Conservation (phyloP, 2,113 vertebrate genomes). For the Aspiorhynchus laticeps region DNA sequence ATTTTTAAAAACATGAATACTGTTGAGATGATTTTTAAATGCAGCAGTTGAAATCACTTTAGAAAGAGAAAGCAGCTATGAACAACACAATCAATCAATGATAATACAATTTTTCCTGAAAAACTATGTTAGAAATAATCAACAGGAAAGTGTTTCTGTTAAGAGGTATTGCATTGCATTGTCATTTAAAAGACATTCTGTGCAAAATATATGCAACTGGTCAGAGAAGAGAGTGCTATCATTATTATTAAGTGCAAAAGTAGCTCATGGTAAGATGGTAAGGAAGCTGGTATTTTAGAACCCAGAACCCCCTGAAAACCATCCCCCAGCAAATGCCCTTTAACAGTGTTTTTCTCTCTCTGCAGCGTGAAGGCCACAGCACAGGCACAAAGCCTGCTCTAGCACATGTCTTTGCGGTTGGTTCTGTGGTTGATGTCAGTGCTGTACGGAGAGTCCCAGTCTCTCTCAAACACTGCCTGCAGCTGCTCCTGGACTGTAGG, state of each 20-base stretch:
- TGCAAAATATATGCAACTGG: slow-evolving; percentile 20
- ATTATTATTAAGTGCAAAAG: not conserved
- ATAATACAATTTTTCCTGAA: not conserved
- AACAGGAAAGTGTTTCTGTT: not conserved
- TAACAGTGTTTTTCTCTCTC: not conserved
- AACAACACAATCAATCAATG: not conserved
- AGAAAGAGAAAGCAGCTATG: not conserved
- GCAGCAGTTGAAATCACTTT: not conserved
- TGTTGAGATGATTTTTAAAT: not conserved
- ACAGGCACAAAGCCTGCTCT: not conserved
- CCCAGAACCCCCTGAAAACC: not conserved
- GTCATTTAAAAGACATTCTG: not conserved
- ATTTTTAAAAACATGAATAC: not conserved
- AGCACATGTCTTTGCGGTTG: slow-evolving; percentile 54
- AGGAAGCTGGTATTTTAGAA: not conserved
- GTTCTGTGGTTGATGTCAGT: slow-evolving; percentile 62
- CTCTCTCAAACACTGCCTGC: slow-evolving; percentile 79
- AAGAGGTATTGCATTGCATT: slow-evolving; percentile 24
- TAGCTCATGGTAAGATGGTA: not conserved
- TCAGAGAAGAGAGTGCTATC: not conserved
- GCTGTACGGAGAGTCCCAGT: slow-evolving; percentile 87
- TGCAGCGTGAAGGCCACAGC: not conserved
- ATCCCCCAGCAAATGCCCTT: not conserved
- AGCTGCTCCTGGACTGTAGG: slow-evolving; percentile 77
- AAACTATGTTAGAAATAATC: not conserved